Evolutionary conservation across 1,140 invertebrate species (phyloP).

Genomic region (Pinna nobilis): DNA sequence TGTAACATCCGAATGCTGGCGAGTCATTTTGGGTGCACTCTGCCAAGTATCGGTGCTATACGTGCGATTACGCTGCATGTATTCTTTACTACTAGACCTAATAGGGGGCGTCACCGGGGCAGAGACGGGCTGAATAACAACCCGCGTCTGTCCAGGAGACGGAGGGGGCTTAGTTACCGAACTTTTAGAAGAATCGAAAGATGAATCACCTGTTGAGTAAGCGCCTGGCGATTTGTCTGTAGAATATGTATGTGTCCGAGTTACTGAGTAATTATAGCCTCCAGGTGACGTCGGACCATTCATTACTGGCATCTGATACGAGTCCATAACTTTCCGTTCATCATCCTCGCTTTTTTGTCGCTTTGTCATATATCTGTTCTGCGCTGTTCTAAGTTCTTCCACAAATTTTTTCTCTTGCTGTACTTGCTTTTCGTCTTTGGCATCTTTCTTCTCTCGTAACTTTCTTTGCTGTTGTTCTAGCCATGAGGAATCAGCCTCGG

Average conservation of each 20-base stretch:
- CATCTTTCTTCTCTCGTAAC: slow-evolving; percentile 65
- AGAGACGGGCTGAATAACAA: slow-evolving; percentile 67
- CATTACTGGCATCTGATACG: slow-evolving; percentile 47
- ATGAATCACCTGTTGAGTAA: slow-evolving; percentile 39
- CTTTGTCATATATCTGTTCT: slow-evolving; percentile 68
- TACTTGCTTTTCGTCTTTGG: slow-evolving; percentile 43
- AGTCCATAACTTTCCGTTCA: slow-evolving; percentile 56
- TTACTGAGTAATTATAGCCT: slow-evolving; percentile 51
- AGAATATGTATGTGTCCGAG: slow-evolving; percentile 51
- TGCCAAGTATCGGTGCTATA: slow-evolving; percentile 52
- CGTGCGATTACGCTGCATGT: slow-evolving; percentile 50
- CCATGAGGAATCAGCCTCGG: slow-evolving; percentile 66
- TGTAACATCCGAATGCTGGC: slow-evolving; percentile 31
- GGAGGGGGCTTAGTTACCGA: slow-evolving; percentile 29
- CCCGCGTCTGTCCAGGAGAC: slow-evolving; percentile 33
- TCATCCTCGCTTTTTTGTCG: slow-evolving; percentile 63
- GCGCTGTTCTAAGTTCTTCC: slow-evolving; percentile 70
- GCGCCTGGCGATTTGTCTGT: slow-evolving; percentile 48
- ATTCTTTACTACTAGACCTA: slow-evolving; percentile 72
- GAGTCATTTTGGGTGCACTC: slow-evolving; percentile 23
- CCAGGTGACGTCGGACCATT: slow-evolving; percentile 58
- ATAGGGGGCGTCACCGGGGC: slow-evolving; percentile 76
- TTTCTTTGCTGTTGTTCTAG: slow-evolving; percentile 75
- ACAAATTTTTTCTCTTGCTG: slow-evolving; percentile 71
- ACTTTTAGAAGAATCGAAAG: slow-evolving; percentile 8